Conservation (phyloP, 1,140 invertebrate species). For the Agrypnia vestita region DNA sequence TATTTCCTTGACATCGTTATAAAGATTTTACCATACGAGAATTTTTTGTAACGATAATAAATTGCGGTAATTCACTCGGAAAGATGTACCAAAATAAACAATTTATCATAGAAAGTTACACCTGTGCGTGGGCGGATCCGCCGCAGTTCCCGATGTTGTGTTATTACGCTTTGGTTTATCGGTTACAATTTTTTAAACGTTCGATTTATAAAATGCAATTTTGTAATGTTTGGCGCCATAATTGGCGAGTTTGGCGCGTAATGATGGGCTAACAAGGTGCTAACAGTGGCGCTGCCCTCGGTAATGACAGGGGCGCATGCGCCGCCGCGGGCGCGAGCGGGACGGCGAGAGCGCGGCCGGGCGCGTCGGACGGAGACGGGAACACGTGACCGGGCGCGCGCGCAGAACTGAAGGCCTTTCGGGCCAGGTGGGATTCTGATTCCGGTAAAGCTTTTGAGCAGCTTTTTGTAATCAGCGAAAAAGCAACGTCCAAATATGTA, state of each 20-base stretch:
- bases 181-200: constrained; percentile 13
- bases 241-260: constrained; percentile 41
- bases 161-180: background rate
- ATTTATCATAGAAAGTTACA: too few species aligned
- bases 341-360: background rate
- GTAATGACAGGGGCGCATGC: constrained; percentile 52
- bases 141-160: too few species aligned
- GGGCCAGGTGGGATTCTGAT: constrained; percentile 28
- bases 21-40: too few species aligned
- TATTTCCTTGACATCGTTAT: too few species aligned
- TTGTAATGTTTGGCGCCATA: constrained; percentile 43
- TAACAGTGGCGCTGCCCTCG: constrained; percentile 45
- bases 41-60: too few species aligned
- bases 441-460: constrained; percentile 1
- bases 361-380: background rate
- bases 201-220: background rate
- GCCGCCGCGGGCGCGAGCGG: constrained; percentile 17
- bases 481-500: too few species aligned
- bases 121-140: too few species aligned
- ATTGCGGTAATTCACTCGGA: too few species aligned
- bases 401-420: background rate
- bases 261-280: constrained; percentile 52
- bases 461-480: background rate
- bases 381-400: background rate
- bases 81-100: too few species aligned